Evolutionary conservation across 1,140 invertebrate genomes (phyloP).

Genomic region (Aphis craccivora): DNA sequence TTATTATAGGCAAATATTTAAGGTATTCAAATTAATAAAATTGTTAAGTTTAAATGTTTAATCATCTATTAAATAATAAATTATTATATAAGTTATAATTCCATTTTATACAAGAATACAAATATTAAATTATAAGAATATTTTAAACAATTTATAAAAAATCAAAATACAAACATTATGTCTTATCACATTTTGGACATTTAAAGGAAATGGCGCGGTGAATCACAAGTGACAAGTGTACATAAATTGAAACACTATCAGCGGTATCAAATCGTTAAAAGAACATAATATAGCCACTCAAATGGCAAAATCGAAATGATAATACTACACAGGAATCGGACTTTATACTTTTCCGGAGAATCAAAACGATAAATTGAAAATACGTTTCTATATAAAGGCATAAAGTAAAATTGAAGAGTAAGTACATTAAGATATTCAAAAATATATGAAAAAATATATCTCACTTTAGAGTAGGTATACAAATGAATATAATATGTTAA

Average conservation of each 20-base stretch:
- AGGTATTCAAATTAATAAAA: not conserved
- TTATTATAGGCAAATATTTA: not conserved
- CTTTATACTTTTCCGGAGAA: not conserved
- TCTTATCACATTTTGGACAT: not conserved
- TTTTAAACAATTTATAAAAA: not conserved
- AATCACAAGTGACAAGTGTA: not conserved
- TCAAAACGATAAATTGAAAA: not conserved
- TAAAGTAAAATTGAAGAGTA: not conserved
- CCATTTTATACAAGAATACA: no score
- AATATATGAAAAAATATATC: no score
- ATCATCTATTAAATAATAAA: not conserved
- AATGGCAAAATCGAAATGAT: not conserved
- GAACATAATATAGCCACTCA: not conserved
- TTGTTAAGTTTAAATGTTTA: not conserved
- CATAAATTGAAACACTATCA: not conserved
- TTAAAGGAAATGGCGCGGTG: not conserved
- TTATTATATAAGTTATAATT: no score
- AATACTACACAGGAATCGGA: not conserved
- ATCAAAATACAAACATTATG: not conserved
- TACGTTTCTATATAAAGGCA: not conserved
- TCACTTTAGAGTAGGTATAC: no score
- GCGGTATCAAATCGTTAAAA: not conserved
- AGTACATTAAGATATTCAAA: not conserved
- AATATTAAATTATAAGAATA: not conserved
- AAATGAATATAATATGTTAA: no score